These are phyloP conservation scores for Spermophilus dauricus DNA, from an alignment of 2,113 vertebrate species.

Conservation along the genomic window DNA sequence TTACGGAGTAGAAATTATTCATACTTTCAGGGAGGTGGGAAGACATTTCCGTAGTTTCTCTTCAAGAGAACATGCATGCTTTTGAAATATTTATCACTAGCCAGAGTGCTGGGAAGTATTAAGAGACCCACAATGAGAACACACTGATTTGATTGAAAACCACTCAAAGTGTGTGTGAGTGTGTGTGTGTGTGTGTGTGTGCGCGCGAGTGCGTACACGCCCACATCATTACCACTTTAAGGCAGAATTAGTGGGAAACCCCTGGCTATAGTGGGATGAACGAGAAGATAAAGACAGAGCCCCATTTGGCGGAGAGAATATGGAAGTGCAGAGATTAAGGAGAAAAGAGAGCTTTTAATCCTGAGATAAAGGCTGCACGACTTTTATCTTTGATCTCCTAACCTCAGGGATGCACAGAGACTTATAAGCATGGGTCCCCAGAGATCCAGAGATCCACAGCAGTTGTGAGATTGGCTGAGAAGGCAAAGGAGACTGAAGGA, in stretches of 20 bases:
- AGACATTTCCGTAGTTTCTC: neutral
- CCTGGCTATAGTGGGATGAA: neutral
- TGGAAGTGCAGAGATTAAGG: neutral
- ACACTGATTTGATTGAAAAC: neutral
- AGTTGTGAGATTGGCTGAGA: neutral
- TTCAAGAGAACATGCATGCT: constrained; percentile 12
- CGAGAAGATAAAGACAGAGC: neutral
- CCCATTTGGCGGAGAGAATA: neutral
- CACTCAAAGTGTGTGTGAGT: neutral
- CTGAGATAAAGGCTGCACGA: neutral
- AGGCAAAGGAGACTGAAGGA: neutral
- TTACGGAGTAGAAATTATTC: neutral
- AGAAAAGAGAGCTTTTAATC: neutral
- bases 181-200: too few relatives aligned
- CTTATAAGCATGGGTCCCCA: neutral
- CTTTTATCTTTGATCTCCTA: neutral
- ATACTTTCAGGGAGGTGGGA: neutral
- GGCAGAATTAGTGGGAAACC: neutral
- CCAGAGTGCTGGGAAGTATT: neutral
- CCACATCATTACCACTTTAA: neutral
- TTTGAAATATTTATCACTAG: constrained; percentile 65
- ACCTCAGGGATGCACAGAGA: neutral
- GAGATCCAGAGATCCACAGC: neutral
- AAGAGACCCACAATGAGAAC: constrained; percentile 31
- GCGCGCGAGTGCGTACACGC: accelerated